phyloP scores from a whole-genome alignment of 2,113 vertebrate species.

The Tringa solitaria region DNA sequence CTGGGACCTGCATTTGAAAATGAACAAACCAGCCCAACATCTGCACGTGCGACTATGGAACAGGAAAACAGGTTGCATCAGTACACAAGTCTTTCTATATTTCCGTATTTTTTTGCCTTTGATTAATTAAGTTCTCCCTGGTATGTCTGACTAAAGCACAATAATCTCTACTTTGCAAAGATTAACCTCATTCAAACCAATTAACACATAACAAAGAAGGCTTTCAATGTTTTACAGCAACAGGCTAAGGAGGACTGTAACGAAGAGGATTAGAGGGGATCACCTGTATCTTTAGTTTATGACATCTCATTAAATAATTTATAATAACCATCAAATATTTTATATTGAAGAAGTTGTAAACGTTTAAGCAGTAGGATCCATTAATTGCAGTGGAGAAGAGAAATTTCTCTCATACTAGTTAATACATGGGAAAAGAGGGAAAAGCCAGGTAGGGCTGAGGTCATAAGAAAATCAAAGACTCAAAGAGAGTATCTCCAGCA shows the following conservation, averaged over 20 bases:
- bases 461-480: not conserved
- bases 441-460: not conserved
- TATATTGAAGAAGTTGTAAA: not conserved
- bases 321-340: not conserved
- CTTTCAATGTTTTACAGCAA: constrained; percentile 35
- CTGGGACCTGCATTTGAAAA: not conserved
- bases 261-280: constrained; percentile 8
- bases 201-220: constrained; percentile 43
- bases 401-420: not conserved
- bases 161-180: constrained; percentile 54
- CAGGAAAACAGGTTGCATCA: not conserved
- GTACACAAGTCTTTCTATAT: not conserved
- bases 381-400: not conserved
- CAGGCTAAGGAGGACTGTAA: not conserved
- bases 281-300: constrained; percentile 16
- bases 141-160: constrained; percentile 28
- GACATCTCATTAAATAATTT: constrained; percentile 35
- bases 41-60: not conserved
- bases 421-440: not conserved
- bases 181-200: constrained; percentile 63
- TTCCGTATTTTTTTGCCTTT: not conserved
- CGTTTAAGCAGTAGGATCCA: not conserved
- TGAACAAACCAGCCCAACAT: not conserved
- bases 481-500: not conserved
- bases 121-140: constrained; percentile 40